Evolutionary conservation across 2,797 vertebrate genomes (phyloP), one percentile per base, ranked within the genome.

Genomic region (Danio choprae): DNA sequence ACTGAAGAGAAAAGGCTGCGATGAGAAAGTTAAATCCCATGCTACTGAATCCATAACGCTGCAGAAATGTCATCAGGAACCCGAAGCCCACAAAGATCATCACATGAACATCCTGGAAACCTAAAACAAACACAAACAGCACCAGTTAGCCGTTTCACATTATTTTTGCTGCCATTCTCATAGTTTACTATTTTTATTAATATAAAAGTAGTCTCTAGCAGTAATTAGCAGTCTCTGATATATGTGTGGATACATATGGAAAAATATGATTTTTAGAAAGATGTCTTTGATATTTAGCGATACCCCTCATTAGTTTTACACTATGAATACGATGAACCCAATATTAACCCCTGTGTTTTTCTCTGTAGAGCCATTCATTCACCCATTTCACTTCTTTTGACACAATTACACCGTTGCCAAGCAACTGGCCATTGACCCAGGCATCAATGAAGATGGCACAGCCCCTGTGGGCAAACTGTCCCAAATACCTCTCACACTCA

Each of bases 71-170:
- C 95, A 98, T 93, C 67, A 98, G 92, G 82, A 99, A 96, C 63
- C 97, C 97, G 0, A 98, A 98, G 46, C 97, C 96, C 0, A 97
- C 89, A 84, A 98, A 96, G 89, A 95, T 93, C 91, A 96, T 97
- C 85, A 94, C 88, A 0, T 96, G 95, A 18, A 95, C 95, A 5
- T 96, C 96, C 88, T 94, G 94, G 90, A 96, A 96, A 86, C 95
- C 97, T 98, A 88, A 0, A 7, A 79, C 9, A 76, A 50, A 70
- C n/a, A 81, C 7, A 76, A 50, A 70, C n/a, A 81, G 7, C 81
- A 48, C 15, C 16, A 40, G 50, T 55, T 18, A 73, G 50, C 18
- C 4, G 12, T 51, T 60, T 50, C 1, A 6, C 18, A 46, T 46
- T 64, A 6, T 48, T 76, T 16, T 43, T 13, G 12, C 6, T 53